These are phyloP conservation scores for Campylomormyrus tamandua DNA, from an alignment of 2,113 vertebrate species.

Conservation along the genomic window DNA sequence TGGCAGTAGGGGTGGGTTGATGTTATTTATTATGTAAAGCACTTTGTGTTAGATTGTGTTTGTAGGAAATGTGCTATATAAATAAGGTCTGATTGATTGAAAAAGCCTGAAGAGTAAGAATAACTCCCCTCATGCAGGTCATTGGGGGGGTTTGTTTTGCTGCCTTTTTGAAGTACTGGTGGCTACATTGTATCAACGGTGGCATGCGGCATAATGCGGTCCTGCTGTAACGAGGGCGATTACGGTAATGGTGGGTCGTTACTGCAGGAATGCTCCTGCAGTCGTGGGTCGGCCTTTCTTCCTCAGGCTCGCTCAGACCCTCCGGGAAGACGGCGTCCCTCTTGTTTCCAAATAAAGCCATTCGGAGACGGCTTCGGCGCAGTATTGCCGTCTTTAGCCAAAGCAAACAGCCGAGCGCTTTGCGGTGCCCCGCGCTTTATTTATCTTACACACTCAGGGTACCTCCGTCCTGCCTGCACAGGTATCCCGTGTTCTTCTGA, in stretches of 20 bases:
- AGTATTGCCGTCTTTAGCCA: conserved; percentile 32
- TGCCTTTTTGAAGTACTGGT: not conserved
- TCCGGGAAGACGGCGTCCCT: not conserved
- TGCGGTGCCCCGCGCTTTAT: conserved; percentile 22
- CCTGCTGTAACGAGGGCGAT: not conserved
- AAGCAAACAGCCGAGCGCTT: conserved; percentile 39
- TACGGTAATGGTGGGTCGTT: not conserved
- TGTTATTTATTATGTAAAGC: too few relatives aligned
- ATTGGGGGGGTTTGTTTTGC: not conserved
- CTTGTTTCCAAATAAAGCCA: not conserved
- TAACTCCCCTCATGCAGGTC: not conserved
- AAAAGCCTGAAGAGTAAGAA: not conserved
- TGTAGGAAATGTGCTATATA: too few relatives aligned
- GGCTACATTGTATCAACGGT: not conserved
- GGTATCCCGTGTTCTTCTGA: conserved; percentile 30
- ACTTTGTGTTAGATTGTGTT: too few relatives aligned
- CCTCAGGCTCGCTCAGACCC: not conserved
- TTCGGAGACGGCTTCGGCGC: not conserved
- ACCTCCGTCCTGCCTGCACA: conserved; percentile 11
- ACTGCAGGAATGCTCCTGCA: not conserved
- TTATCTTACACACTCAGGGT: conserved; percentile 27
- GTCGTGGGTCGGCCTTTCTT: not conserved
- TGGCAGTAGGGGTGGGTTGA: too few relatives aligned
- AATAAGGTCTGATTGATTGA: too few relatives aligned
- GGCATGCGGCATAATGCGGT: not conserved